A percentile compares a stretch with the other conserved stretches of the same genome.
Evolutionary conservation across 2,888 invertebrate species (phyloP).

Genomic region (Deladenus siricidicola): DNA sequence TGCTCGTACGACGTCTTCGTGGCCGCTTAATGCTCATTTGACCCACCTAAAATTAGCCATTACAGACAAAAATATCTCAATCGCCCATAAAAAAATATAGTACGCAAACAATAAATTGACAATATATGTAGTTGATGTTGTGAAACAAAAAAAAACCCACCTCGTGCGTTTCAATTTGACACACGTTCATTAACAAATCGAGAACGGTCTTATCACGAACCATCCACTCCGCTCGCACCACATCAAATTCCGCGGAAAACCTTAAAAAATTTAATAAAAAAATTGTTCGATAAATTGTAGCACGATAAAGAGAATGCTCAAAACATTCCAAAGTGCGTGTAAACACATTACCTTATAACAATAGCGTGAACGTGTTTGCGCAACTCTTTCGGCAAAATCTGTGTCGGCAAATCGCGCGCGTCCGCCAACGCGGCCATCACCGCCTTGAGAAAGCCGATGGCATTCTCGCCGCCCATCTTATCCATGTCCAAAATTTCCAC

Average conservation of each 20-base stretch:
- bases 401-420: background rate
- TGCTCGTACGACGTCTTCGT: too few species aligned
- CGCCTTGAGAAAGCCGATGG: slow-evolving; percentile 3
- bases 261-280: slow-evolving; percentile 9
- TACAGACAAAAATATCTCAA: too few species aligned
- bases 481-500: slow-evolving; percentile 18
- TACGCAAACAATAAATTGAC: too few species aligned
- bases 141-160: slow-evolving; percentile 14
- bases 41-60: background rate
- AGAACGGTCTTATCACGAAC: slow-evolving; percentile 22
- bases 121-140: too few species aligned
- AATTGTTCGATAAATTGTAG: background rate
- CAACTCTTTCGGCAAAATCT: background rate
- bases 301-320: background rate
- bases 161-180: slow-evolving; percentile 23
- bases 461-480: slow-evolving; percentile 17
- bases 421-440: background rate
- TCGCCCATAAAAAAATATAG: too few species aligned
- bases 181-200: slow-evolving; percentile 19
- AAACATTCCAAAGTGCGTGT: background rate
- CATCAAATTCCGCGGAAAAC: slow-evolving; percentile 28
- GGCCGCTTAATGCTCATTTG: too few species aligned
- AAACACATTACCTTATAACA: slow-evolving; percentile 5
- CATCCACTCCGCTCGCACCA: slow-evolving; percentile 26
- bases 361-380: slow-evolving; percentile 1